Conservation (phyloP, 2,888 invertebrate species). For the Calameuta idolon region DNA sequence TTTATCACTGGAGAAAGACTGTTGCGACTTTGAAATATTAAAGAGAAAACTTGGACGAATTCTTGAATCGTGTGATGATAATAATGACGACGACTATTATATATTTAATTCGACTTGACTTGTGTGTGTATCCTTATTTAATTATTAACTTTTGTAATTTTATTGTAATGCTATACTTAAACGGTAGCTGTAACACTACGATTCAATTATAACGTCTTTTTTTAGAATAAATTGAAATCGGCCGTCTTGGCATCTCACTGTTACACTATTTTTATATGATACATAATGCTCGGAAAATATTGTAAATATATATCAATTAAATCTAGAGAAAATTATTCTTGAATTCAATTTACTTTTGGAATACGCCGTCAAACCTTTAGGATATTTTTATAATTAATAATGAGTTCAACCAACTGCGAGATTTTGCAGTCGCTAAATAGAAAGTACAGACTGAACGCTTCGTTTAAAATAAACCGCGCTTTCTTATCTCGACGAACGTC, state of each 20-base stretch:
- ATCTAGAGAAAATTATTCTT: constrained; percentile 20
- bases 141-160: constrained; percentile 32
- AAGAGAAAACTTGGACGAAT: constrained; percentile 4
- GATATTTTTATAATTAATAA: too few relatives aligned
- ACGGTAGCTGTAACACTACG: constrained; percentile 21
- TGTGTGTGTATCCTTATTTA: constrained; percentile 40
- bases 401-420: background rate
- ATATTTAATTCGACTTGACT: constrained; percentile 37
- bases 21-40: background rate
- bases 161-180: constrained; percentile 22
- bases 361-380: background rate
- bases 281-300: constrained; percentile 41
- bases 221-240: constrained; percentile 23
- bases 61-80: constrained; percentile 17
- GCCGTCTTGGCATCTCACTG: constrained; percentile 30
- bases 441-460: background rate
- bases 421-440: background rate
- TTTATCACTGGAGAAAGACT: constrained; percentile 1
- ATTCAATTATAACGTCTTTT: constrained; percentile 18
- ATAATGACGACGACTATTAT: constrained; percentile 9
- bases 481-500: background rate
- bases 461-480: background rate
- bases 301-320: constrained; percentile 56
- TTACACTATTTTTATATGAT: constrained; percentile 44
- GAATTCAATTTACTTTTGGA: background rate